A percentile compares a stretch with the other conserved stretches of the same genome.
Conservation (phyloP, 2,797 vertebrate species). For the Florisuga fusca region DNA sequence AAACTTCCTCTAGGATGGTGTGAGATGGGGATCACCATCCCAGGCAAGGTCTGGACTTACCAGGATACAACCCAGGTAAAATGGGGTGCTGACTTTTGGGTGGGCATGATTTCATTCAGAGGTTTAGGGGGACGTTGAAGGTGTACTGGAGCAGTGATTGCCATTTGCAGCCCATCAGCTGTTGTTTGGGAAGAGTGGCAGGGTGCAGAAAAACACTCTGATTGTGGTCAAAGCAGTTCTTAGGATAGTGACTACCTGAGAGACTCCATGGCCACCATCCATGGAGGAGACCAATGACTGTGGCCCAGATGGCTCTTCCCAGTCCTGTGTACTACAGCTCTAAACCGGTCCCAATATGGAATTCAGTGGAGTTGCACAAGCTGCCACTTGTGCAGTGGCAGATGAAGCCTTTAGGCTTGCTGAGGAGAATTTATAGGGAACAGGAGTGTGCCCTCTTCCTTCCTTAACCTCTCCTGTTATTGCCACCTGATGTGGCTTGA, state of each 20-base stretch:
- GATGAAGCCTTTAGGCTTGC: neutral
- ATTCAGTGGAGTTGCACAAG: neutral
- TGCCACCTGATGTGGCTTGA: neutral
- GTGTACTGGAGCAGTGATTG: too few species aligned
- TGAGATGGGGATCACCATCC: neutral
- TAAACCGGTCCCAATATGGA: neutral
- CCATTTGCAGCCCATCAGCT: neutral
- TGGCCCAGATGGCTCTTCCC: neutral
- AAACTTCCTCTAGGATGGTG: neutral
- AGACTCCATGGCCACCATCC: neutral
- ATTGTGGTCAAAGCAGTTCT: neutral
- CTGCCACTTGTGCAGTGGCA: neutral
- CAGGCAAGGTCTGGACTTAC: neutral
- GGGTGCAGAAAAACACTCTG: neutral
- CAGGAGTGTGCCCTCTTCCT: neutral
- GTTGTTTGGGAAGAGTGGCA: neutral
- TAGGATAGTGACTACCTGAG: too few species aligned
- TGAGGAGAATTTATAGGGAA: neutral
- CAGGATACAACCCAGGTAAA: neutral
- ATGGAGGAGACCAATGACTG: neutral
- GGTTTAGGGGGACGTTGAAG: rapidly evolving
- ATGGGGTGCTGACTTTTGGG: neutral
- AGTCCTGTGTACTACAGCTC: neutral
- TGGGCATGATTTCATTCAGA: neutral
- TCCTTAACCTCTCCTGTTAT: neutral